Evolutionary conservation across 2,797 vertebrate species (phyloP), one percentile per base, ranked within the genome.

Genomic region (Todus mexicanus): DNA sequence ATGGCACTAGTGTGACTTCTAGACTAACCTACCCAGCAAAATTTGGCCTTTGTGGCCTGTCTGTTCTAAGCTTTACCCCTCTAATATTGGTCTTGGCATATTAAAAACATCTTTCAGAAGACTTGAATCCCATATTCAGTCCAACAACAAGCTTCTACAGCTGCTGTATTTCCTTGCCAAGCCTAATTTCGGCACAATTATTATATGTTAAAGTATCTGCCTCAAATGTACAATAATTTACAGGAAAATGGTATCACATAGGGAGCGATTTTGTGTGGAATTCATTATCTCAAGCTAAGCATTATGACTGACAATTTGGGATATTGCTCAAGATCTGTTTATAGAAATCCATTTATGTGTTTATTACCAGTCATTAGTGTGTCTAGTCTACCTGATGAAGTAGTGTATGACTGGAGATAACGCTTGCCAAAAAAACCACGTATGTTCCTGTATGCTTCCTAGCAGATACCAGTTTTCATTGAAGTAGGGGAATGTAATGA

Each of bases 171-270:
- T 35, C 38, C 20, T 66, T 0, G 2, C 68, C 68, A 90, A 90
- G 7, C 42, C 35, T 70, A 64, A 82, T 61, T 86, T 69, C 50
- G 51, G 43, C 70, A 31, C 82, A 93, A 71, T 84, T 92, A 92
- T 74, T 42, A 48, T 35, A 87, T 90, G 84, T 84, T 87, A 72
- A 84, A 59, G 14, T 37, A 73, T 33, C 56, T 21, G 88, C 26
- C 35, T 82, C 87, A 81, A 69, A 43, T 22, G 43, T 5, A 15
- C 10, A 27, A 63, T 26, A 60, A 59, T 78, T 73, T 51, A 35
- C 66, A 79, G 79, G 79, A 84, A 91, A 94, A 92, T 80, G n/a
- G n/a, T n/a, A n/a, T n/a, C n/a, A n/a, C 37, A 73, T 21, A 16
- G 59, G 69, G 84, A 78, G 48, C 60, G 31, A 71, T 89, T 94